Conservation (phyloP, 2,888 invertebrate species). For the Hyles lineata region DNA sequence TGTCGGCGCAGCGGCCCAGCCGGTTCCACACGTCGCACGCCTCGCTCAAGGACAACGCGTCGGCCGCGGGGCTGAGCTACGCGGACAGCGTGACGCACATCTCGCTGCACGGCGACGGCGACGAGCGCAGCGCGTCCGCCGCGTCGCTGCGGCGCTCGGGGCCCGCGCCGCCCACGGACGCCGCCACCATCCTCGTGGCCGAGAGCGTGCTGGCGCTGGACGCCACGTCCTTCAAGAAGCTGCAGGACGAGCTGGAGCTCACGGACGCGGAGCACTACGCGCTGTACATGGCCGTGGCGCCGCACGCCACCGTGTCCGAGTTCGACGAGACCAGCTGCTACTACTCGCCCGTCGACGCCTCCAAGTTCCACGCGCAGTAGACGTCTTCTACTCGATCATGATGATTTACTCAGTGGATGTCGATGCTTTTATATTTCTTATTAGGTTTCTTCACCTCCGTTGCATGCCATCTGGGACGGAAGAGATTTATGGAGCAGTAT, state of each 20-base stretch:
- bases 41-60: constrained; percentile 74
- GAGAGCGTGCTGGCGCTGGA: constrained; percentile 80
- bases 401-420: neutral
- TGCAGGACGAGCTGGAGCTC: constrained; percentile 87
- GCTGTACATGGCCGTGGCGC: constrained; percentile 93
- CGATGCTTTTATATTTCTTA: neutral
- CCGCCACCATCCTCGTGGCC: constrained; percentile 85
- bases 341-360: constrained; percentile 93
- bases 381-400: neutral
- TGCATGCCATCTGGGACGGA: neutral
- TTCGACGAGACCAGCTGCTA: constrained; percentile 95
- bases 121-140: constrained; percentile 62
- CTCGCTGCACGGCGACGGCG: constrained; percentile 86
- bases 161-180: constrained; percentile 80
- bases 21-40: constrained; percentile 74
- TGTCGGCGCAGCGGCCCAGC: constrained; percentile 85
- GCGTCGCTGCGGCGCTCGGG: constrained; percentile 58
- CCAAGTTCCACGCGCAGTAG: constrained; percentile 82
- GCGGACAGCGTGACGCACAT: constrained; percentile 87
- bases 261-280: constrained; percentile 96
- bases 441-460: neutral
- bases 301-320: constrained; percentile 93
- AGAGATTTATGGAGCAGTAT: neutral
- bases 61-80: constrained; percentile 72
- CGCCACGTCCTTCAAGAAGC: constrained; percentile 68